Base-by-base conservation (phyloP, 1,140 invertebrate genomes). In the Phortica variegata region DNA sequence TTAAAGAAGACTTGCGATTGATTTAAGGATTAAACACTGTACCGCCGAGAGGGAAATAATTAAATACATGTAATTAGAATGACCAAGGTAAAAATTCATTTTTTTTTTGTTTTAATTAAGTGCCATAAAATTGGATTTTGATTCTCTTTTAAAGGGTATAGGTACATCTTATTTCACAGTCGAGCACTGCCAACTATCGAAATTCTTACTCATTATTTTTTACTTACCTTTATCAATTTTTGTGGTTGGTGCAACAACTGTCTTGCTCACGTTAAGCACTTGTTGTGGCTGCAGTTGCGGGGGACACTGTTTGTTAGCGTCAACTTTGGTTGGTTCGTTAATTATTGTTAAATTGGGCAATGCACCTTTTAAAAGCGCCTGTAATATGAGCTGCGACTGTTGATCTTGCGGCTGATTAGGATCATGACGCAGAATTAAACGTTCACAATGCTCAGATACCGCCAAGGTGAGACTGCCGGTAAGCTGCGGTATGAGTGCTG, bases 331-430 rank as follows among this genome's bases (percentile, higher is more conserved):
- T 9, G 73, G 69, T 33, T 76, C 74, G 47, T 75, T 76, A 38
- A 76, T 72, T n/a, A 76, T 73, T 19, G 73, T 75, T 10, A 76
- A 56, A 56, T 76, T 76, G 37, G 71, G 70, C 43, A 76, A 40
- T 1, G 73, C 71, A 1, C 74, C 74, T 31, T 73, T 76, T 7
- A 76, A 45, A 44, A 76, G 47, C 2, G 73, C 74, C 37, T 76
- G 73, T 32, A 76, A 26, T 31, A 76, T 74, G 1, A 73, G 47
- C 49, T 76, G 74, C 19, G 74, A 76, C 32, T 76, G 73, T 32
- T 73, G 61, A 50, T 76, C 74, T 43, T 76, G 74, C 5, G 69
- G 71, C 38, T 60, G 57, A 52, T 73, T 76, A 7, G 74, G 69
- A 58, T 76, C 70, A 43, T 76, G 74, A 0, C 66, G 59, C 31